A percentile compares a stretch with the other conserved stretches of the same genome.
These are phyloP conservation scores for Julus scandinavius DNA, from an alignment of 2,888 invertebrate genomes.

Conservation along the genomic window DNA sequence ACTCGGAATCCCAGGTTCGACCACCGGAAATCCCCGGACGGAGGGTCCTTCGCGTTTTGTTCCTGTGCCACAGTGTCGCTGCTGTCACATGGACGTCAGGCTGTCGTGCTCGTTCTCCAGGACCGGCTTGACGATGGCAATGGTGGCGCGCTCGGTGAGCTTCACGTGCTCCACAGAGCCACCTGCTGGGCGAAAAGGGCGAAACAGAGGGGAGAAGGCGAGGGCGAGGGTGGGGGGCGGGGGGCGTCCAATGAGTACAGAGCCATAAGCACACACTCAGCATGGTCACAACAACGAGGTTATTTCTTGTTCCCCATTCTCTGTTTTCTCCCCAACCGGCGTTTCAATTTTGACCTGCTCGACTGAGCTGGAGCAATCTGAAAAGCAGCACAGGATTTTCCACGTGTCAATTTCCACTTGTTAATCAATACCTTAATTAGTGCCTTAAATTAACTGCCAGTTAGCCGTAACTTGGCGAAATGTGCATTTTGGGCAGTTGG, in stretches of 20 bases:
- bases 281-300: constrained; percentile 36
- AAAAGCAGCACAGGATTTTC: constrained; percentile 47
- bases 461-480: too few relatives aligned
- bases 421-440: background rate
- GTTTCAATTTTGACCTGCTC: constrained; percentile 56
- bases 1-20: background rate
- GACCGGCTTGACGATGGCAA: constrained; percentile 59
- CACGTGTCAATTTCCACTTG: constrained; percentile 22
- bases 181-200: constrained; percentile 48
- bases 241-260: background rate
- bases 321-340: constrained; percentile 56
- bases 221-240: background rate
- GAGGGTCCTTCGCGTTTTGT: constrained; percentile 4
- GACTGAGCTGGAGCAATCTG: constrained; percentile 55
- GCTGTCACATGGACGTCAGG: constrained; percentile 60
- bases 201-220: background rate
- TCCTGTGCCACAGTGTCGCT: background rate
- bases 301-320: constrained; percentile 51
- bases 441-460: background rate
- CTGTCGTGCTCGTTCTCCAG: constrained; percentile 60
- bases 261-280: background rate
- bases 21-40: background rate
- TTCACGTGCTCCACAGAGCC: constrained; percentile 57
- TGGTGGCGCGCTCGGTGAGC: constrained; percentile 55
- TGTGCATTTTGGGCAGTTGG: too few relatives aligned